Evolutionary conservation across 2,797 vertebrate genomes (phyloP).

Genomic region (Sebastes melanostomus): DNA sequence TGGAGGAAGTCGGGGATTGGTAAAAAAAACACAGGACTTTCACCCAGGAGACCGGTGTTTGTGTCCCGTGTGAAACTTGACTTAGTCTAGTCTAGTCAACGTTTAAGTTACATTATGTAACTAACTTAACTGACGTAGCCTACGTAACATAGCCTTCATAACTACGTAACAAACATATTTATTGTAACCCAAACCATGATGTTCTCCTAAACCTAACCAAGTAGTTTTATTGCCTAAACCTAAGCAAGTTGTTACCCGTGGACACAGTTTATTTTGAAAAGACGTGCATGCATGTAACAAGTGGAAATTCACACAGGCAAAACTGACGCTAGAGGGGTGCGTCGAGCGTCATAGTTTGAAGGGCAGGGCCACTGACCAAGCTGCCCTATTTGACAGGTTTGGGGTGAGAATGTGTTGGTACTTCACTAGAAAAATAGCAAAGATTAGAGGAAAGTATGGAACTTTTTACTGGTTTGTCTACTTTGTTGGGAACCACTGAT

Average conservation of each 20-base stretch:
- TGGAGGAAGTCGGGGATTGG: neutral
- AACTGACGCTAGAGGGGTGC: neutral
- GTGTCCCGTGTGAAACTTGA: neutral
- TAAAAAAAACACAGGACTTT: neutral
- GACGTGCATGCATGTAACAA: neutral
- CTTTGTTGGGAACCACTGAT: neutral
- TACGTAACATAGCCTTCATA: neutral
- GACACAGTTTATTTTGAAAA: too few relatives aligned
- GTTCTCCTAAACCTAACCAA: neutral
- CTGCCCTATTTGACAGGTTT: neutral
- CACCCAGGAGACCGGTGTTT: neutral
- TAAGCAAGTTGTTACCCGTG: neutral
- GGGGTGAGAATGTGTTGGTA: neutral
- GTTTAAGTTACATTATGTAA: neutral
- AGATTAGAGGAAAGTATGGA: too few relatives aligned
- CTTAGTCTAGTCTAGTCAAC: neutral
- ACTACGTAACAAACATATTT: neutral
- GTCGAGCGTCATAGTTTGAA: neutral
- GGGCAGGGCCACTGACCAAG: neutral
- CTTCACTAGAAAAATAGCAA: neutral
- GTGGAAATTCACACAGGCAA: neutral
- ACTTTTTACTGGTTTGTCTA: neutral
- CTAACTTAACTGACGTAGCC: fast-evolving
- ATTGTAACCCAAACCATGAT: neutral
- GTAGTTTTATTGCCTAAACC: neutral